Evolutionary conservation across 1,140 invertebrate species (phyloP).

Genomic region (Musca vetustissima): DNA sequence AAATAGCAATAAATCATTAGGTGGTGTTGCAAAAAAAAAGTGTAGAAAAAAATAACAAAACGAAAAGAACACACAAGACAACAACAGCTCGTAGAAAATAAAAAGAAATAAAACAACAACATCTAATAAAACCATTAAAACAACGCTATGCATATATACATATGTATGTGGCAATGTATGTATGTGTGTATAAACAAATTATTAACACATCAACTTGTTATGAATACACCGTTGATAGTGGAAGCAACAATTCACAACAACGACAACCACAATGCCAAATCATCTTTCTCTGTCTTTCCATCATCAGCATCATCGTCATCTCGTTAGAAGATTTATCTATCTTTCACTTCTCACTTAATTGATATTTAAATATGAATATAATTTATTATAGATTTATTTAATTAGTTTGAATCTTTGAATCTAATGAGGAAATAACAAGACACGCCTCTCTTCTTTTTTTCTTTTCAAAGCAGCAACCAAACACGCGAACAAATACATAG

Average conservation of each 20-base stretch:
- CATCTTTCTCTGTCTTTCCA: too few relatives aligned
- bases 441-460: slow-evolving; percentile 9
- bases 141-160: too few relatives aligned
- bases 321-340: slow-evolving; percentile 6
- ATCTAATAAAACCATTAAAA: too few relatives aligned
- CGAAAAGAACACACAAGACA: not conserved
- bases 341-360: slow-evolving; percentile 8
- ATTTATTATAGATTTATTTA: slow-evolving; percentile 23
- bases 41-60: not conserved
- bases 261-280: too few relatives aligned
- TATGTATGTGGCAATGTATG: too few relatives aligned
- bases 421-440: slow-evolving; percentile 19
- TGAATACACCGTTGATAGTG: too few relatives aligned
- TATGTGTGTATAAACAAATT: too few relatives aligned
- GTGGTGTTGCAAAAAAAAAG: slow-evolving; percentile 19
- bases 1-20: slow-evolving; percentile 18
- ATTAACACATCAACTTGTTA: too few relatives aligned
- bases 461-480: not conserved
- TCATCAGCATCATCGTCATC: not conserved
- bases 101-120: too few relatives aligned
- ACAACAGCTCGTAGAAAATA: not conserved
- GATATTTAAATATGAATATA: slow-evolving; percentile 18
- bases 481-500: not conserved
- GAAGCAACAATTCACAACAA: too few relatives aligned
- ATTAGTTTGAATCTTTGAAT: slow-evolving; percentile 15